Base-by-base conservation (phyloP, 2,113 vertebrate genomes). In the Hippocampus barbouri region DNA sequence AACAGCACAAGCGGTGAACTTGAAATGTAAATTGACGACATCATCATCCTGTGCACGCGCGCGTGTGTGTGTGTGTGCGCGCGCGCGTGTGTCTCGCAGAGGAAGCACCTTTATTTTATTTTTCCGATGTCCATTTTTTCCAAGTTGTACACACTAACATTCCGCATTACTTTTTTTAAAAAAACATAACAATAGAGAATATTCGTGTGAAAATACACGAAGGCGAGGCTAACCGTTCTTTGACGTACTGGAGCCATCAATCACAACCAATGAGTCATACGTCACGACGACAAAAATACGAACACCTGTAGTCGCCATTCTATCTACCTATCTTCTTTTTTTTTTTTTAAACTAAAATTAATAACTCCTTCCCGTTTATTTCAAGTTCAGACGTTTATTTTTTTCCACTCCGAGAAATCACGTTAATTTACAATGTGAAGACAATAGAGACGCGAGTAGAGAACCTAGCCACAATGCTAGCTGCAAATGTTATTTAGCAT, bases 21-120 rank as follows among this genome's bases (percentile, higher is more conserved):
- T 88, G 72, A 87, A 88, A 90, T 87, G 88, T 86, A 90, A 90
- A 90, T 89, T 88, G 85, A 91, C 88, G 87, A 90, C 84, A 87
- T 84, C 82, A 65, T 69, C 76, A 62, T 41, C 23, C 25, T 40
- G 23, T 27, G 56, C 12, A 25, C 27, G 23, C 20, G 56, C 12
- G 11, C 25, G n/a, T 9, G 54, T 5, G 25, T 45, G 59, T 66
- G 49, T 14, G 54, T 5, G 25, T 45, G 59, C 62, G 49, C 12
- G 25, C 25, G 25, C 25, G 49, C 15, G 40, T 59, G 40, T 59
- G 73, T 85, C 84, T 80, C 80, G 80, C 83, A 86, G 71, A 64
- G 40, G 38, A 64, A 64, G 62, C 62, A n/a, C 62, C 38, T 41
- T 64, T 41, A 43, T n/a, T 64, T 64, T 4, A 43, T n/a, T 64